Conservation (phyloP, 1,140 invertebrate species). For the Eubasilissa regina region DNA sequence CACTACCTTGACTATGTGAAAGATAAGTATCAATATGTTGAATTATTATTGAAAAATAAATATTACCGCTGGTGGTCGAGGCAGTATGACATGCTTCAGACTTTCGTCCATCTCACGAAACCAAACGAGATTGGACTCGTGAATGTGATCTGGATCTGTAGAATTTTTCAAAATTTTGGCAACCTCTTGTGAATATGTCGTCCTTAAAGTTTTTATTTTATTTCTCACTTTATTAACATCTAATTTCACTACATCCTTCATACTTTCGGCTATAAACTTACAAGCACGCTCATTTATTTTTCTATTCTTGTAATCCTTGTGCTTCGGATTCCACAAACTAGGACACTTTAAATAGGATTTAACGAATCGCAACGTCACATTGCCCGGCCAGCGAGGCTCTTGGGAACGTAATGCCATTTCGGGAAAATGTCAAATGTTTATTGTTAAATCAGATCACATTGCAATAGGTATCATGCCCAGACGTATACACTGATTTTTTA, state of each 20-base stretch:
- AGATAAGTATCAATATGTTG: no score
- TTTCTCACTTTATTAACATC: constrained; percentile 67
- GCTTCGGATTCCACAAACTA: constrained; percentile 69
- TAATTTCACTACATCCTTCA: constrained; percentile 65
- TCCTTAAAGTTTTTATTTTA: constrained; percentile 71
- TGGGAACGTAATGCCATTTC: constrained; percentile 68
- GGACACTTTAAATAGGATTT: constrained; percentile 70
- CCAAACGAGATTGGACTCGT: constrained; percentile 67
- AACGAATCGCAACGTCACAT: constrained; percentile 65
- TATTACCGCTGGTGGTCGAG: constrained; percentile 3
- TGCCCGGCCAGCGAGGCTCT: constrained; percentile 61
- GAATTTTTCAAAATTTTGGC: constrained; percentile 70
- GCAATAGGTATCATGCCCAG: no score
- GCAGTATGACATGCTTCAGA: constrained; percentile 63
- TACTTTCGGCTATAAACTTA: constrained; percentile 64
- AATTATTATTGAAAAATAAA: background rate
- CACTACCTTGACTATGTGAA: no score
- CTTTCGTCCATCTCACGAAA: constrained; percentile 69
- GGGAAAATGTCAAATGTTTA: background rate
- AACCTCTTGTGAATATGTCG: constrained; percentile 70
- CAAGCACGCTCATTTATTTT: constrained; percentile 67
- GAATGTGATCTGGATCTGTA: constrained; percentile 65
- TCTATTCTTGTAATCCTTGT: constrained; percentile 67
- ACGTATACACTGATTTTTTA: no score
- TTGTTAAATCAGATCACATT: background rate